Conservation (phyloP, 2,888 invertebrate species). For the Cryptocephalus primarius region DNA sequence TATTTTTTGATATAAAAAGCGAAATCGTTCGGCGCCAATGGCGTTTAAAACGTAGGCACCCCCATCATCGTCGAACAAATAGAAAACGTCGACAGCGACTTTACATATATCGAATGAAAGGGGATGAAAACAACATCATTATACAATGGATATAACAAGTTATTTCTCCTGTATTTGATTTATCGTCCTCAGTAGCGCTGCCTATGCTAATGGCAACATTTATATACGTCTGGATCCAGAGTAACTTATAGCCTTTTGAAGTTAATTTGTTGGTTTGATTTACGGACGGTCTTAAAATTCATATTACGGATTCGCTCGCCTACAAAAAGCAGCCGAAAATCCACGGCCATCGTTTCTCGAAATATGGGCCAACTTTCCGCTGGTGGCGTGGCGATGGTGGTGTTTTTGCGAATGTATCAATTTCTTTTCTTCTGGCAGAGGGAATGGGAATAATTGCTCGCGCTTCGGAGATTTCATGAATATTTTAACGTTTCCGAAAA, state of each 20-base stretch:
- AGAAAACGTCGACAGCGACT: conserved; percentile 18
- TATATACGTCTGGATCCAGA: conserved; percentile 35
- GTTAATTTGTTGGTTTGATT: conserved; percentile 41
- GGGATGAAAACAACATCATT: conserved; percentile 38
- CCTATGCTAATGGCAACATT: conserved; percentile 40
- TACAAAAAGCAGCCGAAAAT: conserved; percentile 11
- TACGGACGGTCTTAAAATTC: conserved; percentile 30
- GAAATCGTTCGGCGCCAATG: conserved; percentile 4
- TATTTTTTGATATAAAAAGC: neutral
- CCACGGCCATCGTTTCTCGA: neutral
- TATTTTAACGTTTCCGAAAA: too few species aligned
- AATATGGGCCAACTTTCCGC: too few species aligned
- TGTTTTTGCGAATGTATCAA: neutral
- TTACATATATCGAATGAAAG: conserved; percentile 31
- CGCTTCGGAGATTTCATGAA: too few species aligned
- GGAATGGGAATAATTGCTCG: too few species aligned
- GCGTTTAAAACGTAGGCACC: conserved; percentile 6
- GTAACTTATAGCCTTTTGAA: conserved; percentile 37
- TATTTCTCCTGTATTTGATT: conserved; percentile 39
- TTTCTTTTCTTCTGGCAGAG: neutral
- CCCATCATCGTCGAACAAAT: conserved; percentile 13
- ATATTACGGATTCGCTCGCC: conserved; percentile 15
- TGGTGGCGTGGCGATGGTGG: neutral
- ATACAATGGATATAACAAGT: conserved; percentile 39
- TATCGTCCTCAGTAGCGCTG: conserved; percentile 36